Conservation (phyloP, 2,888 invertebrate genomes). For the Stenoptilia bipunctidactyla region DNA sequence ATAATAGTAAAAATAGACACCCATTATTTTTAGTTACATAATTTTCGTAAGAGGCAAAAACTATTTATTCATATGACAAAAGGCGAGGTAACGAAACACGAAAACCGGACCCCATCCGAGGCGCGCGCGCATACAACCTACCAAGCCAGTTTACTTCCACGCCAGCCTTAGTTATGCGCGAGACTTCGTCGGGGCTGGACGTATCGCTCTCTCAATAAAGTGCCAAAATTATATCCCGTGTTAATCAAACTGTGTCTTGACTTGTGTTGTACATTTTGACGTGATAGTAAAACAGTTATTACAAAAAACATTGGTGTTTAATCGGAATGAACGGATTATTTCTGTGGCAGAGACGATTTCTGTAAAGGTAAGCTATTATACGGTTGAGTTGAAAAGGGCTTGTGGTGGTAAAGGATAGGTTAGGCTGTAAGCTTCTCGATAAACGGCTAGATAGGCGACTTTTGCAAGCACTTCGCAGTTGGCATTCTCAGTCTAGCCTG, state of each 20-base stretch:
- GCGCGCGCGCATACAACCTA: slow-evolving; percentile 11
- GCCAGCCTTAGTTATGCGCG: slow-evolving; percentile 37
- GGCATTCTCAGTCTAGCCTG: slow-evolving; percentile 37
- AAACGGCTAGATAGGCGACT: slow-evolving; percentile 37
- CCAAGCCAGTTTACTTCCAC: slow-evolving; percentile 11
- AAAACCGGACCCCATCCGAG: slow-evolving; percentile 57
- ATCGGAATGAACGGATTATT: not conserved
- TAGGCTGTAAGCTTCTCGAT: slow-evolving; percentile 29
- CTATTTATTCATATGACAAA: slow-evolving; percentile 51
- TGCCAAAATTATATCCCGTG: slow-evolving; percentile 36
- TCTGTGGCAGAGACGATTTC: slow-evolving; percentile 10
- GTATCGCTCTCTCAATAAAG: slow-evolving; percentile 21
- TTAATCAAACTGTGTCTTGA: slow-evolving; percentile 45
- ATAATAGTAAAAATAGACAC: not conserved
- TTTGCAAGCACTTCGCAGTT: slow-evolving; percentile 54
- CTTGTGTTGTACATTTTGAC: slow-evolving; percentile 42
- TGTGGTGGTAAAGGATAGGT: slow-evolving; percentile 29
- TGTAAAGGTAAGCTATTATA: slow-evolving; percentile 45
- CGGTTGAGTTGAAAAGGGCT: slow-evolving; percentile 37
- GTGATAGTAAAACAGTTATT: slow-evolving; percentile 18
- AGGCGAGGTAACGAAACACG: slow-evolving; percentile 41
- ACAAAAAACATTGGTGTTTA: not conserved
- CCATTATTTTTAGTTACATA: slow-evolving; percentile 30
- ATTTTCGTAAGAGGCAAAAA: slow-evolving; percentile 33
- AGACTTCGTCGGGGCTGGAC: slow-evolving; percentile 34